Evolutionary conservation across 2,113 vertebrate species (phyloP).

Genomic region (Pongo abelii): DNA sequence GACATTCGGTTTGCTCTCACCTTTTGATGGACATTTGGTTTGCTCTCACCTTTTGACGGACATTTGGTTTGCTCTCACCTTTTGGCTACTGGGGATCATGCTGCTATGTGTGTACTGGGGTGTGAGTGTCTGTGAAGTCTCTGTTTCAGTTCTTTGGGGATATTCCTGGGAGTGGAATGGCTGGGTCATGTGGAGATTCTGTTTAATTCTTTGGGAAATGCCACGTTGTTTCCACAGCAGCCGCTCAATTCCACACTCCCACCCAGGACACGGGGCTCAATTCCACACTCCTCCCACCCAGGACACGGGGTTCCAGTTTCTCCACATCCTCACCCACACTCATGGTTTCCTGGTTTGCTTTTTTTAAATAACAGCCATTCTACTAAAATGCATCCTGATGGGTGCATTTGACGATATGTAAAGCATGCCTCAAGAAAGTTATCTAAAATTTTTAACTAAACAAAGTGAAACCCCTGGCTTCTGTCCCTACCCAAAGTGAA

Average conservation of each 20-base stretch:
- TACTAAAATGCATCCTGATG: neutral
- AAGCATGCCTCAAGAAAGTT: neutral
- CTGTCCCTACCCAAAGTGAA: no score
- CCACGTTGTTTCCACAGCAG: neutral
- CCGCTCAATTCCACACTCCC: fast-evolving
- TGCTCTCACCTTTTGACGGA: no score
- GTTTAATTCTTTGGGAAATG: neutral
- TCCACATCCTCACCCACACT: no score
- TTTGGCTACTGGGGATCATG: no score
- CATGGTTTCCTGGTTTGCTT: neutral
- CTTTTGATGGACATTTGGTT: no score
- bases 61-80: no score
- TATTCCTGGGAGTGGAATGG: neutral
- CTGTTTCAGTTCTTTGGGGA: no score
- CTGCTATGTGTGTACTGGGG: neutral
- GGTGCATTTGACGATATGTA: neutral
- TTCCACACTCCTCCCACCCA: no score
- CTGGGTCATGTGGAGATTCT: neutral
- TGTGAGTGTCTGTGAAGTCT: fast-evolving
- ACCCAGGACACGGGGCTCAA: fast-evolving
- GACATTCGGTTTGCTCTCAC: no score
- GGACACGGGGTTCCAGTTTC: neutral
- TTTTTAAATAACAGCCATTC: neutral
- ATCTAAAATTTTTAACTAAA: neutral
- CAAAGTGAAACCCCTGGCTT: neutral